Conservation (phyloP, 2,888 invertebrate species). For the Ormyrus rosae region DNA sequence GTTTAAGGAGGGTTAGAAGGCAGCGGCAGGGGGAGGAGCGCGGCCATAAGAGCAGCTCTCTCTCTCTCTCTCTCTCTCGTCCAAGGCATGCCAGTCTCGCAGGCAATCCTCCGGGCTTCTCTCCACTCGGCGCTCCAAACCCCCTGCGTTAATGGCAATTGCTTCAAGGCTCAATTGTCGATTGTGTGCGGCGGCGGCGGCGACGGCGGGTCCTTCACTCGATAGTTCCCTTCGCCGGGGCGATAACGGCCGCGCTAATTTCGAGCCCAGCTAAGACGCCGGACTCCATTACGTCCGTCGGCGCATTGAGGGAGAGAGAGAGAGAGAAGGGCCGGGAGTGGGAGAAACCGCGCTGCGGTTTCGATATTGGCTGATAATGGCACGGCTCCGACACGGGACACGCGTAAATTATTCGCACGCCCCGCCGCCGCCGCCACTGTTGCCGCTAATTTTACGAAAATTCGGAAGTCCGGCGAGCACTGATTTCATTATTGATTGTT, state of each 20-base stretch:
- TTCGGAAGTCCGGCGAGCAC: no score
- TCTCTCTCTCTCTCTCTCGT: no score
- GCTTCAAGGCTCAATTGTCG: conserved; percentile 34
- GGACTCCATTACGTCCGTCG: conserved; percentile 12
- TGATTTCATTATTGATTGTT: no score
- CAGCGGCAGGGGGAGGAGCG: background rate
- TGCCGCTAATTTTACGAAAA: background rate
- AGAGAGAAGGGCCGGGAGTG: background rate
- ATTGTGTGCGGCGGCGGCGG: conserved; percentile 13
- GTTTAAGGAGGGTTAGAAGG: conserved; percentile 26
- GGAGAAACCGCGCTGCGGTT: conserved; percentile 24
- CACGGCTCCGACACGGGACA: background rate
- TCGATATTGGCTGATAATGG: conserved; percentile 30
- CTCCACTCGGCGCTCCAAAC: background rate
- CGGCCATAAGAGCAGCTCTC: no score
- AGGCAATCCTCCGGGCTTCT: background rate
- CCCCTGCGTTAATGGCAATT: conserved; percentile 35
- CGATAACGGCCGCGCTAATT: conserved; percentile 40
- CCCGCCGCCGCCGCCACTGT: background rate
- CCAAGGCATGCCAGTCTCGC: conserved; percentile 12
- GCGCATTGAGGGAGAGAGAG: background rate
- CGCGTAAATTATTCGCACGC: conserved; percentile 19
- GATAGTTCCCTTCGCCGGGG: conserved; percentile 19
- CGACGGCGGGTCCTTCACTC: conserved; percentile 3
- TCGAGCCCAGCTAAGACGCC: conserved; percentile 36